Evolutionary conservation across 2,888 invertebrate species (phyloP).

Genomic region (Barypeithes pellucidus): DNA sequence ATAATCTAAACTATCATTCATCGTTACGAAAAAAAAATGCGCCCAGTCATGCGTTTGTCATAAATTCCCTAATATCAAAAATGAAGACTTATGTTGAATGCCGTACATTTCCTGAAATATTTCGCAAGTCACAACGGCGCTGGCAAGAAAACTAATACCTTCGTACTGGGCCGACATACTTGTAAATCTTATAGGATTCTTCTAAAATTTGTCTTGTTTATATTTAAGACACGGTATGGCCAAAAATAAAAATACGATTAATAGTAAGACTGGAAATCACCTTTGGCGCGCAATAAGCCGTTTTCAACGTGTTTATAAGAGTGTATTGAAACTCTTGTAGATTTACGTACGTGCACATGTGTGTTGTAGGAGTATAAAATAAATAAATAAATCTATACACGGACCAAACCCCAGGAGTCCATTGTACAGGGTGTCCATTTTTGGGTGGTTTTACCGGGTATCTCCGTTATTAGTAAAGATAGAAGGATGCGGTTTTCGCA

Average conservation of each 20-base stretch:
- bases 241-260: background rate
- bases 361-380: no score
- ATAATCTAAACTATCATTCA: slow-evolving; percentile 42
- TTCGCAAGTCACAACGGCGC: slow-evolving; percentile 38
- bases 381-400: no score
- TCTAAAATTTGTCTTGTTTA: slow-evolving; percentile 15
- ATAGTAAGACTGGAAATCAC: no score
- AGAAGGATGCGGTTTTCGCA: no score
- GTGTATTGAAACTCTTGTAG: no score
- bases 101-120: slow-evolving; percentile 31
- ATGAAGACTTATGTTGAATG: slow-evolving; percentile 43
- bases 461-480: no score
- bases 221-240: background rate
- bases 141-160: slow-evolving; percentile 20
- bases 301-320: background rate
- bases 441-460: no score
- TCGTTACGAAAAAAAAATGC: slow-evolving; percentile 16
- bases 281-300: background rate
- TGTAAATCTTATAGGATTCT: slow-evolving; percentile 6
- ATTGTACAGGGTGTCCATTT: no score
- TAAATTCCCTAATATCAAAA: slow-evolving; percentile 40
- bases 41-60: slow-evolving; percentile 36
- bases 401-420: no score
- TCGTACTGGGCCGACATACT: slow-evolving; percentile 13
- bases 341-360: no score